Percentiles rank a stretch among this genome's conserved stretches.
Conservation (phyloP, 2,797 vertebrate genomes). For the Loris lydekkerianus region DNA sequence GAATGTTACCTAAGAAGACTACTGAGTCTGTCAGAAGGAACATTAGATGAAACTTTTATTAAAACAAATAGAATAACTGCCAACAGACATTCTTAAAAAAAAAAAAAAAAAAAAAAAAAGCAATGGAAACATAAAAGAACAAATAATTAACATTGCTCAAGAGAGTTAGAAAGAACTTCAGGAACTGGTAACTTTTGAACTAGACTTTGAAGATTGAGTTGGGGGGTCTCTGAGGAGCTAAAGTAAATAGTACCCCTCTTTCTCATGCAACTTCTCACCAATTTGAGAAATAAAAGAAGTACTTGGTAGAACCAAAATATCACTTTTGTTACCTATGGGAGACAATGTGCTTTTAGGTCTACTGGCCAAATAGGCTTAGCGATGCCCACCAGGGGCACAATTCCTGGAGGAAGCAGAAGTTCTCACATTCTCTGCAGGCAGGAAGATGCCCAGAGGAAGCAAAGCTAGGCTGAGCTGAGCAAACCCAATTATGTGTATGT, state of each 20-base stretch:
- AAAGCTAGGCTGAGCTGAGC: background rate
- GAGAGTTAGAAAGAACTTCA: background rate
- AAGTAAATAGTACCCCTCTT: background rate
- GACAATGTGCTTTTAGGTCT: background rate
- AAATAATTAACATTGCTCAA: conserved; percentile 5
- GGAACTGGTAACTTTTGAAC: background rate
- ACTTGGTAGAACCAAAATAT: background rate
- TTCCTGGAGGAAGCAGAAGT: background rate
- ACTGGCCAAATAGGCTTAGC: background rate
- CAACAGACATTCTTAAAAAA: background rate
- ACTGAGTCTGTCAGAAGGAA: background rate
- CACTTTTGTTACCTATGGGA: background rate
- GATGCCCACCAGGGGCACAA: background rate
- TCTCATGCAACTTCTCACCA: conserved; percentile 33
- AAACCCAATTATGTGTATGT: background rate
- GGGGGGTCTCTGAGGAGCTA: background rate
- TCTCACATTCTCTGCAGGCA: background rate
- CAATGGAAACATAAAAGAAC: background rate
- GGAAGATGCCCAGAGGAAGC: background rate
- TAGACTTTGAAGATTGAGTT: conserved; percentile 5
- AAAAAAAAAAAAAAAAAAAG: background rate
- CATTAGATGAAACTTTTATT: background rate
- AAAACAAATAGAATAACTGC: conserved; percentile 44
- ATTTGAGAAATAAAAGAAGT: conserved; percentile 25
- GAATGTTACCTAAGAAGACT: background rate